These are phyloP conservation scores for Tortrix viridana DNA, from an alignment of 2,888 invertebrate genomes.

Conservation along the genomic window DNA sequence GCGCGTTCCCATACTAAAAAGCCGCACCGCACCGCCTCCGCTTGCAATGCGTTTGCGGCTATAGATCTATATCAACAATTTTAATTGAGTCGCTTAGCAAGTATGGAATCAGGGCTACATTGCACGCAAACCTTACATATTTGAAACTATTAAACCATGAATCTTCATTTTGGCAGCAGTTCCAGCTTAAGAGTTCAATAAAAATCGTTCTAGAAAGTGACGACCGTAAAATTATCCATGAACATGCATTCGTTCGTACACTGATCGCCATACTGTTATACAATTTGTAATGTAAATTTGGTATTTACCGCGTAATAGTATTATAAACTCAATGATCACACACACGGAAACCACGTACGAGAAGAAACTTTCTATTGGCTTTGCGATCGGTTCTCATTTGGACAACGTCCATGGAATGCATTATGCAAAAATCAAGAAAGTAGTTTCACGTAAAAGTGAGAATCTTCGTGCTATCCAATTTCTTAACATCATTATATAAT, in stretches of 20 bases:
- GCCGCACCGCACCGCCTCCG: no score
- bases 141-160: background rate
- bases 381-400: slow-evolving; percentile 38
- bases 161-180: slow-evolving; percentile 40
- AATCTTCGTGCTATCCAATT: slow-evolving; percentile 34
- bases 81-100: no score
- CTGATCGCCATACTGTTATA: slow-evolving; percentile 32
- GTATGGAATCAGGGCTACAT: no score
- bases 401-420: slow-evolving; percentile 40
- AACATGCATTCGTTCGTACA: slow-evolving; percentile 41
- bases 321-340: slow-evolving; percentile 32
- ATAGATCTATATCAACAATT: no score
- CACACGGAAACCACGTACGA: slow-evolving; percentile 16
- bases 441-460: slow-evolving; percentile 48
- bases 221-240: slow-evolving; percentile 57
- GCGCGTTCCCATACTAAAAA: no score
- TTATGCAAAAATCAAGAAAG: slow-evolving; percentile 52
- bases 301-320: slow-evolving; percentile 38
- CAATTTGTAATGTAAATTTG: slow-evolving; percentile 34
- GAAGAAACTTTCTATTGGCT: slow-evolving; percentile 46
- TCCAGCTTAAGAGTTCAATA: slow-evolving; percentile 55
- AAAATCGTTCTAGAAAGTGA: slow-evolving; percentile 76
- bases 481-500: slow-evolving; percentile 30
- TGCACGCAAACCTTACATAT: no score
- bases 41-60: no score